A percentile compares a stretch with the other conserved stretches of the same genome.
Evolutionary conservation across 2,797 vertebrate species (phyloP).

Genomic region (Ammospiza maritima): DNA sequence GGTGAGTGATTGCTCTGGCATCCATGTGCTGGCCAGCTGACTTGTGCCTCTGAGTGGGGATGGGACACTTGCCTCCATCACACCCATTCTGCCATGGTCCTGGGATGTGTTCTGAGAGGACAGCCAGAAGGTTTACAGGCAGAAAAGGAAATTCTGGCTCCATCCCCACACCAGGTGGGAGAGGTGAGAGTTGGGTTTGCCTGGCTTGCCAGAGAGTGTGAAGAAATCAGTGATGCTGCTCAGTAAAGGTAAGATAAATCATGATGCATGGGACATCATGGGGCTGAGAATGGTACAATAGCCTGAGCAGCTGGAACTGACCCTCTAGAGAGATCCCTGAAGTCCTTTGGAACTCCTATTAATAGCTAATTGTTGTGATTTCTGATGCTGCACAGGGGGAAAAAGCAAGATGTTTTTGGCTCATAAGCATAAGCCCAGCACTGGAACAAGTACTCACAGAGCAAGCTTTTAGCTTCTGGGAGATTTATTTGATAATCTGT

Average conservation of each 20-base stretch:
- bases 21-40: fast-evolving
- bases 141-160: neutral
- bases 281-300: neutral
- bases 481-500: slow-evolving; percentile 52
- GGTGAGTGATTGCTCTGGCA: slow-evolving; percentile 43
- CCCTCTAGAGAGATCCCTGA: neutral
- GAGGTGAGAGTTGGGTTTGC: neutral
- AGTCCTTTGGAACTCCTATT: neutral
- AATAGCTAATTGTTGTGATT: slow-evolving; percentile 14
- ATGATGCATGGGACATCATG: fast-evolving
- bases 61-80: neutral
- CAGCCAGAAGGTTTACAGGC: neutral
- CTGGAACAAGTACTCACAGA: slow-evolving; percentile 23
- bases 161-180: neutral
- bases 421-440: neutral
- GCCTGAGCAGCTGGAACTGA: neutral
- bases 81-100: neutral
- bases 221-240: neutral
- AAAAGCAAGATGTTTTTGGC: slow-evolving; percentile 30
- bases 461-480: slow-evolving; percentile 16
- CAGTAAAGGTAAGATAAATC: neutral
- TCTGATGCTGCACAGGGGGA: neutral
- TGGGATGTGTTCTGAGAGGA: neutral
- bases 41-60: neutral
- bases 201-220: neutral